Evolutionary conservation across 2,113 vertebrate genomes (phyloP).

Genomic region (Halcyon senegalensis): DNA sequence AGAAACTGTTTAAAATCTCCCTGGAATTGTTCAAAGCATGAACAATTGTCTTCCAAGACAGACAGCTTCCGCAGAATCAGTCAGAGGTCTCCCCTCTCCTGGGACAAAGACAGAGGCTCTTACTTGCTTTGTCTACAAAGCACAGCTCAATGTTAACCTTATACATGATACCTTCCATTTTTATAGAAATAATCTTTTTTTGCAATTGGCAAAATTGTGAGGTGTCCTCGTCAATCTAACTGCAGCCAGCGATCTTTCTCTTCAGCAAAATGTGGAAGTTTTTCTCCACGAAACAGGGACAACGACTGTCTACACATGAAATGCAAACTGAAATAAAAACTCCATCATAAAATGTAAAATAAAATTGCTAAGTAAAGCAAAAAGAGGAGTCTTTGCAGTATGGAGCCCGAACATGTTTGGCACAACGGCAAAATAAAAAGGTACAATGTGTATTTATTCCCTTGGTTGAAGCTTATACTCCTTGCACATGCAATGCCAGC

Average conservation of each 20-base stretch:
- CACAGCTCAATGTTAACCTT: neutral
- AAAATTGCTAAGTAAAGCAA: neutral
- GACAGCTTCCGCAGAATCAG: neutral
- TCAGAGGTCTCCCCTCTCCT: neutral
- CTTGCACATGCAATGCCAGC: neutral
- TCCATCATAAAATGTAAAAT: neutral
- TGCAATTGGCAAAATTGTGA: neutral
- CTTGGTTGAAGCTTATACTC: neutral
- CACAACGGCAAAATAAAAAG: neutral
- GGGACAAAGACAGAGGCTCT: neutral
- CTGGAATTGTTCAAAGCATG: neutral
- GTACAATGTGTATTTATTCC: neutral
- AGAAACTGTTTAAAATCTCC: neutral
- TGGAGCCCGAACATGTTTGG: rapidly evolving
- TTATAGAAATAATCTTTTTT: neutral
- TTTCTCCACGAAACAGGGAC: neutral
- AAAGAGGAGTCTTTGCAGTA: neutral
- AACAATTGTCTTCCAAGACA: neutral
- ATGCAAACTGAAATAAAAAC: neutral
- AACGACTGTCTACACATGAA: neutral
- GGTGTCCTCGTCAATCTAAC: neutral
- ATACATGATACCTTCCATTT: neutral
- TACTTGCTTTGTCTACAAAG: neutral
- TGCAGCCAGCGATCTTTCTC: too few species aligned
- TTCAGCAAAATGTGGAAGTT: neutral